Evolutionary conservation across 2,888 invertebrate genomes (phyloP).

Genomic region (Synergus japonicus): DNA sequence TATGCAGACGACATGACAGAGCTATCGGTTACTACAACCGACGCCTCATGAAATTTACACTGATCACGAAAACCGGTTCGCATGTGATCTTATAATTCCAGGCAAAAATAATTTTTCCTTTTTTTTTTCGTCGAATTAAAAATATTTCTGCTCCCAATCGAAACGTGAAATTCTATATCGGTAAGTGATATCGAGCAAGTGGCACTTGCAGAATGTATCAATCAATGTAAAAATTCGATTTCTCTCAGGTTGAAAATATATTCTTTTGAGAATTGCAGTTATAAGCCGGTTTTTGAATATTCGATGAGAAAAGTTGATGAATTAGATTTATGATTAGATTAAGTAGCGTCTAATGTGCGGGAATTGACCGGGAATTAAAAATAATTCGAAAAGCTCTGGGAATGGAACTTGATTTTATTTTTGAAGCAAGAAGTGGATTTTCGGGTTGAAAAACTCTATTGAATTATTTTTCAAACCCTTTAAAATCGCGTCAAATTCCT

Average conservation of each 20-base stretch:
- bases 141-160: neutral
- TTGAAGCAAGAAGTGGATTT: no score
- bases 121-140: neutral
- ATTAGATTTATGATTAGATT: no score
- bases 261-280: no score
- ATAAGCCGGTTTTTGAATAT: no score
- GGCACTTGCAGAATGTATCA: neutral
- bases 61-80: slow-evolving; percentile 57
- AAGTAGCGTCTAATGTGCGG: no score
- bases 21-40: slow-evolving; percentile 70
- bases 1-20: slow-evolving; percentile 55
- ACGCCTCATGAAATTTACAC: slow-evolving; percentile 60
- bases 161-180: slow-evolving; percentile 32
- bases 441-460: no score
- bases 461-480: no score
- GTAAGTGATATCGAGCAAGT: neutral
- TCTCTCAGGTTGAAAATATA: neutral
- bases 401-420: no score
- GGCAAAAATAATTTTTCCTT: neutral
- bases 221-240: neutral
- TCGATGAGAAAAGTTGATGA: no score
- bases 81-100: slow-evolving; percentile 55
- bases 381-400: no score
- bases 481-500: no score
- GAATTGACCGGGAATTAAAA: no score